Percentiles rank a stretch among this genome's conserved stretches.
phyloP scores from a whole-genome alignment of 64 coral and sea anemone genomes.

The Pocillopora damicornis region DNA sequence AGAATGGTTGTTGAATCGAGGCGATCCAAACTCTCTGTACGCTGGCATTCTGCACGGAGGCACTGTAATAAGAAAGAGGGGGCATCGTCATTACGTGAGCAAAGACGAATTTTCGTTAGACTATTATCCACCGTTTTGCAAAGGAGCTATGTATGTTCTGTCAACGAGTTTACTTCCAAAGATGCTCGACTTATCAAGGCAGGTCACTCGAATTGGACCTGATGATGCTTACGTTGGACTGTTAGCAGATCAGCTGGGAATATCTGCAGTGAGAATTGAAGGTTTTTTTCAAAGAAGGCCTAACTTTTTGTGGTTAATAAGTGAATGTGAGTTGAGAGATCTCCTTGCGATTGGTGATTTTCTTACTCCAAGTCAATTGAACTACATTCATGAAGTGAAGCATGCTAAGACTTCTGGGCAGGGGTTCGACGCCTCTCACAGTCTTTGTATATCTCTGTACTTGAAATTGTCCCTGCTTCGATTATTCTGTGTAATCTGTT shows the following conservation, averaged over 20 bases:
- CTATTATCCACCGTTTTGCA: conserved; percentile 64
- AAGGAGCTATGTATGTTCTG: conserved; percentile 62
- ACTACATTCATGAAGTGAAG: conserved; percentile 48
- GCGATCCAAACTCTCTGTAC: conserved; percentile 42
- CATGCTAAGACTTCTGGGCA: background rate
- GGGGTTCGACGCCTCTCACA: background rate
- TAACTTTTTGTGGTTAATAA: conserved; percentile 48
- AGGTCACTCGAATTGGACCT: conserved; percentile 52
- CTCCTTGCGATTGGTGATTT: conserved; percentile 78
- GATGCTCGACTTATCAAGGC: conserved; percentile 56
- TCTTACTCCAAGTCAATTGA: conserved; percentile 55
- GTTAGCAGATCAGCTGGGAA: conserved; percentile 51
- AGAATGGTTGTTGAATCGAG: conserved; percentile 47
- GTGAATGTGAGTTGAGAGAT: conserved; percentile 61
- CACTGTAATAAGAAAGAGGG: conserved; percentile 27
- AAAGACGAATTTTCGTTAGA: conserved; percentile 37
- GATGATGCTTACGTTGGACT: conserved; percentile 92
- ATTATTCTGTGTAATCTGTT: background rate
- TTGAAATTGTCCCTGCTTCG: background rate
- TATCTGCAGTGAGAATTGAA: conserved; percentile 55
- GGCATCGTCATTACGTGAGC: conserved; percentile 67
- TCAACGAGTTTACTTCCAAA: conserved; percentile 74
- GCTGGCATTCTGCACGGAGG: conserved; percentile 54
- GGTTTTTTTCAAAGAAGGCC: conserved; percentile 42
- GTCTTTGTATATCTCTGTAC: background rate